Evolutionary conservation across 2,888 invertebrate genomes (phyloP), one percentile per base, ranked within the genome.

Genomic region (Mechanitis mazaeus): DNA sequence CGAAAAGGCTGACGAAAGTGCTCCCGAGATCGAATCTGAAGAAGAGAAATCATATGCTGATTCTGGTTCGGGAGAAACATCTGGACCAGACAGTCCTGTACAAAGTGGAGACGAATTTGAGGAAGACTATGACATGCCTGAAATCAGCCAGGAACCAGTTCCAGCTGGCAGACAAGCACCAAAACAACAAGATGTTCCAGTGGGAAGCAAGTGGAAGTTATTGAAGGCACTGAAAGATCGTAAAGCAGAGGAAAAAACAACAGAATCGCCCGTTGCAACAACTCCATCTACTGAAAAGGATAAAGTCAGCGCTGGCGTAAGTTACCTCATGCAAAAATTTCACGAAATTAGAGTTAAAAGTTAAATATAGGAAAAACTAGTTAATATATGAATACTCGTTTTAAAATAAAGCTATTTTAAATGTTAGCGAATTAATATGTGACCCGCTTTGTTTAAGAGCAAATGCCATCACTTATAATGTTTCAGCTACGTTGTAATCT

Each of bases 121-220:
- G 65, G 93, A 94, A 63, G 92, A 93, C 54, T 93, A 93, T 64
- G 89, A 92, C 64, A 87, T 91, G 69, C 90, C 91, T 35, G 91
- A 91, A 71, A 78, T 87, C 35, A 84, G 85, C 58, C 81, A 83
- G 67, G 80, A 80, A 50, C 72, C 77, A 38, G 63, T 70, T 54
- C 78, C 78, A 54, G 65, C 74, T 60, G 80, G 31, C n/a, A 50
- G 31, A 31, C 50, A 83, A 53, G 79, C 80, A 54, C 80, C 80
- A 3, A 89, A 83, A 2, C 90, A 85, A 62, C 91, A 90, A 66
- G 91, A 90, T 50, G 91, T 92, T 55, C 93, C 92, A 11, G 91
- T 94, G 58, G 94, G 95, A 7, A 96, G 96, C 77, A 96, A 96
- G 81, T 97, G 97, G 97, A 97, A 97, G 80, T 91, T 97, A 54